These are phyloP conservation scores for Lepus oiostolus DNA, from an alignment of 2,797 vertebrate species.

Conservation along the genomic window DNA sequence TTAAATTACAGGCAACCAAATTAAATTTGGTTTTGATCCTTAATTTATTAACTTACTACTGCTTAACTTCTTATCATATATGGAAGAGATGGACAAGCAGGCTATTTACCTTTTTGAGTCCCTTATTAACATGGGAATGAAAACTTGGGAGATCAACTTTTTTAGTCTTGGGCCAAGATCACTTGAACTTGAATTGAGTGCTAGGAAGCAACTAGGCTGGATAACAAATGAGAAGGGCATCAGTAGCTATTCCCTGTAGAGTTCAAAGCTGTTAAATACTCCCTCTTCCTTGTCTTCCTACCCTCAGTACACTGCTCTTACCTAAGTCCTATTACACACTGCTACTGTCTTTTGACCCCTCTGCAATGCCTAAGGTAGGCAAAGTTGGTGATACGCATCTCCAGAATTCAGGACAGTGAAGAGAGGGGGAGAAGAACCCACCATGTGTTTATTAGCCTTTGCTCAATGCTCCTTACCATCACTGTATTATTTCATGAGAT, in stretches of 20 bases:
- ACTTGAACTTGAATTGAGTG: constrained; percentile 8
- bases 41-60: not conserved
- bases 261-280: not conserved
- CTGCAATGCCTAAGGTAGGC: not conserved
- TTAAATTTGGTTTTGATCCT: constrained; percentile 26
- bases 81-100: constrained; percentile 18
- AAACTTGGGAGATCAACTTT: constrained; percentile 35
- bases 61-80: constrained; percentile 17
- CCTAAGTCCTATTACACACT: not conserved
- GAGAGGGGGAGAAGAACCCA: not conserved
- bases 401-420: not conserved
- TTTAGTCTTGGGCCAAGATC: constrained; percentile 22
- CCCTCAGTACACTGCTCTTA: not conserved
- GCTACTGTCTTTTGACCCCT: not conserved
- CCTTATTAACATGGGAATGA: constrained; percentile 22
- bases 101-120: constrained; percentile 15
- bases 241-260: no score
- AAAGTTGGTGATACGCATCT: not conserved
- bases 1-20: constrained; percentile 57
- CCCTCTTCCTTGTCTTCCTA: not conserved
- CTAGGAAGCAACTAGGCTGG: constrained; percentile 16
- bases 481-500: not conserved
- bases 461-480: not conserved
- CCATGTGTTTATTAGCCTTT: not conserved
- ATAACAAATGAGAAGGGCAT: not conserved